Conservation (phyloP, 2,888 invertebrate species). For the Scaptomyza polygonia region DNA sequence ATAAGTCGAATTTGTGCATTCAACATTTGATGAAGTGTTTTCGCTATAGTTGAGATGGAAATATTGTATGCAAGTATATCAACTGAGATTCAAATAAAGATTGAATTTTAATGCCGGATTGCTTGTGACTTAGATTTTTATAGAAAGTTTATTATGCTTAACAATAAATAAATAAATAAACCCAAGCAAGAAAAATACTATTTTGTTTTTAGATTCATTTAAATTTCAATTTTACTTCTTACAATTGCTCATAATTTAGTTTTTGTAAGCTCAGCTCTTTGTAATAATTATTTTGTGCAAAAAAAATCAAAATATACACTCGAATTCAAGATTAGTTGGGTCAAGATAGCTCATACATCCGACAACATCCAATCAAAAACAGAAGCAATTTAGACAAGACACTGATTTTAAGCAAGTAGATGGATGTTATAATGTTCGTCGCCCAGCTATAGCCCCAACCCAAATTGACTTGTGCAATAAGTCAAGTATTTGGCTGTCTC, state of each 20-base stretch:
- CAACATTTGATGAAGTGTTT: slow-evolving; percentile 21
- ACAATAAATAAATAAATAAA: no score
- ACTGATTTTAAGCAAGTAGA: slow-evolving; percentile 5
- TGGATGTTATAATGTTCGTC: slow-evolving; percentile 12
- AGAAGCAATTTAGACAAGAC: slow-evolving; percentile 4
- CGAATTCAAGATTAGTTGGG: slow-evolving; percentile 20
- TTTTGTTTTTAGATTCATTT: no score
- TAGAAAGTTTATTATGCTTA: no score
- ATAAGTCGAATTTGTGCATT: slow-evolving; percentile 21
- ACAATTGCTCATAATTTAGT: background rate
- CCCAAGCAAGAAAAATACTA: no score
- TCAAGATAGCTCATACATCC: slow-evolving; percentile 42
- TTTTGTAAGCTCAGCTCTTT: slow-evolving; percentile 19
- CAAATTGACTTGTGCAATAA: slow-evolving; percentile 45
- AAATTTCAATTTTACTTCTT: no score
- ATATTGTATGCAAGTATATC: background rate
- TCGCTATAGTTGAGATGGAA: background rate
- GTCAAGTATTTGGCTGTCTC: slow-evolving; percentile 46
- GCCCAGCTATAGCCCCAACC: background rate
- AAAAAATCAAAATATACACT: slow-evolving; percentile 16
- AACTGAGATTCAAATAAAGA: background rate
- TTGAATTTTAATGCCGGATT: background rate
- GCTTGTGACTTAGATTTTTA: background rate
- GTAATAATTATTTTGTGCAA: background rate
- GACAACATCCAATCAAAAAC: no score